Evolutionary conservation across 2,113 vertebrate species (phyloP), one percentile per base, ranked within the genome.

Genomic region (Tinamus guttatus): DNA sequence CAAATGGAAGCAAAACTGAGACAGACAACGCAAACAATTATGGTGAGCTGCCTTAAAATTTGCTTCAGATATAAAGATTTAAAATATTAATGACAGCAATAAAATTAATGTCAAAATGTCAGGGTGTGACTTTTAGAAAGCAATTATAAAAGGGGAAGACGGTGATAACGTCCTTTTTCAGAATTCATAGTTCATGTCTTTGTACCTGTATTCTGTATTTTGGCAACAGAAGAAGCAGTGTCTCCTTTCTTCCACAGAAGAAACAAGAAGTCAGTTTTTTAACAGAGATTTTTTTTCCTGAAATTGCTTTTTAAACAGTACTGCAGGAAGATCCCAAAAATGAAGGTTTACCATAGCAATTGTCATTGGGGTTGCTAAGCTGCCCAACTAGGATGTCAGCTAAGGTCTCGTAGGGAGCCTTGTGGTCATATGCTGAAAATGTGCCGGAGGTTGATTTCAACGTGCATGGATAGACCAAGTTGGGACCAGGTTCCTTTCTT

Each of bases 301-400:
- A 16, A 51, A 19, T 69, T 34, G 4, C 36, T 95, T 63, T 36
- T 19, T 52, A 56, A 73, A 36, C 5, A 5, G 43, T 32, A 73
- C 12, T 15, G 13, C 38, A 43, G 16, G 18, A 88, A 69, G 27
- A 73, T n/a, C 7, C 32, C 21, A 27, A 6, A 54, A 15, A 10
- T 77, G 24, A 32, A 70, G 49, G 22, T 70, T 81, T 83, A 86
- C 40, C 36, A 24, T 18, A 86, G 54, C 17, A 43, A 14, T 62
- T 13, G 28, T 51, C 41, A 22, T 58, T 58, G 43, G 0, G 0
- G 36, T 40, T 77, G 43, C 32, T 52, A 65, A 22, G 16, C 65
- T 7, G 68, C 34, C 67, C 62, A 28, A 24, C 63, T 36, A 76
- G 43, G 49, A 52, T 36, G 22, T 30, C 81, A 94, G 64, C 60